A percentile compares a stretch with the other conserved stretches of the same genome.
phyloP scores from a whole-genome alignment of 2,113 vertebrate genomes.

The Paradisaea rubra region DNA sequence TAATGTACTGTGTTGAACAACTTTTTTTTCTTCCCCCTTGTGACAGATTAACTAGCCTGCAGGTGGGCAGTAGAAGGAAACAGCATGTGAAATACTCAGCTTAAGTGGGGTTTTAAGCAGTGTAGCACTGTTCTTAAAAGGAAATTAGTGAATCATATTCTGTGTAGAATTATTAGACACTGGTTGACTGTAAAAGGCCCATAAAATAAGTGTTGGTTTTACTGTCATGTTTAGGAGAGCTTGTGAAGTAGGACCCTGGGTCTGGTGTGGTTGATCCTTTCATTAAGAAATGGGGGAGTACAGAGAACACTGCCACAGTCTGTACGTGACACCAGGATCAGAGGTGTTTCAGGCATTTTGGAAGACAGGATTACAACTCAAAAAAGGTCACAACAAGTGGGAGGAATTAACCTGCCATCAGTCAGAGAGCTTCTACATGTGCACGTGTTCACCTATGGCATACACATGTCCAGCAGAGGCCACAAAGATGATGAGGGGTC shows the following conservation, averaged over 20 bases:
- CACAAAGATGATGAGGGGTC: not conserved
- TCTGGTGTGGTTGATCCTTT: fast-evolving
- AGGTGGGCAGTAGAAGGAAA: not conserved
- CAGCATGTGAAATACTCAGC: not conserved
- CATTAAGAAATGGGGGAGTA: not conserved
- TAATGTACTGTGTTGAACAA: not conserved
- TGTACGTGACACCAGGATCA: not conserved
- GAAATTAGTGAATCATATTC: not conserved
- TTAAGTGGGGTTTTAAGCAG: not conserved
- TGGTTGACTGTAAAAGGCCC: not conserved
- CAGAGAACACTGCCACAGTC: not conserved
- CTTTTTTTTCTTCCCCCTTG: not conserved
- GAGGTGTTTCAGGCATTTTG: not conserved
- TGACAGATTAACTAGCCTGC: not conserved
- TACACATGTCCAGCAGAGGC: not conserved
- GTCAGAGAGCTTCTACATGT: not conserved
- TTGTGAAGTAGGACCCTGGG: not conserved
- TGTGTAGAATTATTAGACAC: not conserved
- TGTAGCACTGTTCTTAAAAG: not conserved
- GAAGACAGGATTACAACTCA: not conserved
- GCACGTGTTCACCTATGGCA: fast-evolving
- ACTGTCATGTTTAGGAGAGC: not conserved
- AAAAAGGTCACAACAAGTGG: not conserved
- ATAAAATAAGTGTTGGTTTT: not conserved
- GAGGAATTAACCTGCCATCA: not conserved